Evolutionary conservation across 37 sponge, comb jelly and placozoan species (phyloP), one percentile per base, ranked within the genome.

Genomic region (Ianthella basta): DNA sequence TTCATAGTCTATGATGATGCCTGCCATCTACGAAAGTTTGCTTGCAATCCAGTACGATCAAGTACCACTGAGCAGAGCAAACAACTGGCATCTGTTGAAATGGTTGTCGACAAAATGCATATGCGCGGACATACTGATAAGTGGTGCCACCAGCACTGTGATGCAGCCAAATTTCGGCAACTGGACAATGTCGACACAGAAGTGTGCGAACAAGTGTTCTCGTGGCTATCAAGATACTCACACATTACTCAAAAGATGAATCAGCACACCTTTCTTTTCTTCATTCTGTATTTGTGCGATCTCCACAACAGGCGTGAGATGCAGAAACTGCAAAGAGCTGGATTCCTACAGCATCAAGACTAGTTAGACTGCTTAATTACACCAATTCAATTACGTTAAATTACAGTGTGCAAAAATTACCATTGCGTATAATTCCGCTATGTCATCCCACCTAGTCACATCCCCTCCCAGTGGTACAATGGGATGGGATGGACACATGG

Each of bases 1-100:
- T n/a, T n/a, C n/a, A n/a, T n/a, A n/a, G n/a, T 13, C 30, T 89
- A 89, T 84, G 90, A 85, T 89, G 90, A 70, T 70, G 72, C 36
- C 2, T 70, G 72, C 36, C 72, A 70, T 33, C 36, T 70, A 3
- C 32, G 36, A 50, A 83, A 83, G 61, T 84, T 67, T 60, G 72
- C 85, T 24, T 18, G 15, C 0, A 84, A 89, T 55, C 36, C 40
- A 13, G 27, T 30, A 18, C 50, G 88, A 83, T 3, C 15, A 21
- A 25, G 74, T 15, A 30, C 75, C 0, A 89, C 89, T 14, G 21
- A 2, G 0, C 41, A 65, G 4, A 77, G 81, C 16, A 54, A 36
- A 8, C 24, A 56, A 3, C 40, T 89, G 35, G 37, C 80, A 33
- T 34, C 66, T 25, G 4, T 1, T 16, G 30, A 84, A 10, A 79